Percentiles rank a stretch among this genome's conserved stretches.
Evolutionary conservation across 2,888 invertebrate species (phyloP).

Genomic region (Hipparchia sbordonii): DNA sequence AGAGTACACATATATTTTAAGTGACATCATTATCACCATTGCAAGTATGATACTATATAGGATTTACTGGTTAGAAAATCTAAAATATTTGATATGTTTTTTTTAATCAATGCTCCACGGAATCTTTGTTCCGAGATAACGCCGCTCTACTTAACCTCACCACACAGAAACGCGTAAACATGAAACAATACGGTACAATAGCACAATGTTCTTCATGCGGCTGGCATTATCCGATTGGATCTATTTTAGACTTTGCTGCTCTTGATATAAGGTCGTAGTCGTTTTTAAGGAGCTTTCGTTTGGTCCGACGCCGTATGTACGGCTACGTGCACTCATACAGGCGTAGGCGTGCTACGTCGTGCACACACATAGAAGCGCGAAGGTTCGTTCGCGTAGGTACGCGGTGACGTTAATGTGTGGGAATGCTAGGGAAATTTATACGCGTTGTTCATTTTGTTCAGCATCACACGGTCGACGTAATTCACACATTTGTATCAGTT

Average conservation of each 20-base stretch:
- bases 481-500: conserved; percentile 76
- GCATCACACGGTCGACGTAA: conserved; percentile 65
- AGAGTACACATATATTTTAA: background rate
- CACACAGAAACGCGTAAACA: conserved; percentile 81
- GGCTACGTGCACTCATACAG: conserved; percentile 68
- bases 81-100: conserved; percentile 38
- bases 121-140: conserved; percentile 80
- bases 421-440: conserved; percentile 80
- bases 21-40: conserved; percentile 10
- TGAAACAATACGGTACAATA: conserved; percentile 82
- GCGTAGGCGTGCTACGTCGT: conserved; percentile 37
- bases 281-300: conserved; percentile 36
- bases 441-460: conserved; percentile 67
- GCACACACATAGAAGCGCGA: conserved; percentile 44
- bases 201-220: conserved; percentile 66
- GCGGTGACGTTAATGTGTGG: conserved; percentile 66
- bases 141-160: conserved; percentile 82
- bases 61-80: background rate
- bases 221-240: conserved; percentile 39
- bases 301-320: conserved; percentile 45
- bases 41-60: background rate
- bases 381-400: conserved; percentile 58
- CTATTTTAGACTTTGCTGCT: conserved; percentile 48
- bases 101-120: conserved; percentile 71
- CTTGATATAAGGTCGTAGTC: conserved; percentile 46